phyloP scores from a whole-genome alignment of 1,140 invertebrate genomes.

The Trinorchestia longiramus region DNA sequence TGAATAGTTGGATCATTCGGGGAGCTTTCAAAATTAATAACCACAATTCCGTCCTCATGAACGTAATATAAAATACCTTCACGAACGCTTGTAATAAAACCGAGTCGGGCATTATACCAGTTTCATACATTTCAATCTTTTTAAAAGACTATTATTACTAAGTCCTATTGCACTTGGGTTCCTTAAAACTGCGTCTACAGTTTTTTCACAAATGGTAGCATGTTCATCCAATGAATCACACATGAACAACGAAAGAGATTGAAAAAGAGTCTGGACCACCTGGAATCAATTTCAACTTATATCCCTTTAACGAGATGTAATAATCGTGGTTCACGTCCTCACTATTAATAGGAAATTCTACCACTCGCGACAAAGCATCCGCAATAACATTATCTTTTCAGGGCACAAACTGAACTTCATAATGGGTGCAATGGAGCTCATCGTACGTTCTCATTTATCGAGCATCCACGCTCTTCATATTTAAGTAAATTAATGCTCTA shows the following conservation, averaged over 20 bases:
- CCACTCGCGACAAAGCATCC: neutral
- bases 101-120: too few species aligned
- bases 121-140: too few species aligned
- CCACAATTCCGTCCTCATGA: too few species aligned
- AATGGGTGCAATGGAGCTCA: neutral
- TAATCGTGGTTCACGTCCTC: neutral
- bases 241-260: slow-evolving; percentile 1
- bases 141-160: too few species aligned
- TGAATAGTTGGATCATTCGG: too few species aligned
- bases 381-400: slow-evolving; percentile 44
- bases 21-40: too few species aligned
- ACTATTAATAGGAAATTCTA: neutral
- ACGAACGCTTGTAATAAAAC: too few species aligned
- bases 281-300: neutral
- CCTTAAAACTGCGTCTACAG: too few species aligned
- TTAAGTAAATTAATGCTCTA: slow-evolving; percentile 17
- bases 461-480: slow-evolving; percentile 8
- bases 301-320: neutral
- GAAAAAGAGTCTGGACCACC: neutral
- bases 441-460: neutral
- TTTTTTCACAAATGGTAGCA: too few species aligned
- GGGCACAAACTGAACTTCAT: neutral
- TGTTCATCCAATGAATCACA: too few species aligned
- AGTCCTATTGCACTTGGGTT: too few species aligned
- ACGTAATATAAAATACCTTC: too few species aligned